phyloP scores from a whole-genome alignment of 2,888 invertebrate species.

The Spialia ferax region DNA sequence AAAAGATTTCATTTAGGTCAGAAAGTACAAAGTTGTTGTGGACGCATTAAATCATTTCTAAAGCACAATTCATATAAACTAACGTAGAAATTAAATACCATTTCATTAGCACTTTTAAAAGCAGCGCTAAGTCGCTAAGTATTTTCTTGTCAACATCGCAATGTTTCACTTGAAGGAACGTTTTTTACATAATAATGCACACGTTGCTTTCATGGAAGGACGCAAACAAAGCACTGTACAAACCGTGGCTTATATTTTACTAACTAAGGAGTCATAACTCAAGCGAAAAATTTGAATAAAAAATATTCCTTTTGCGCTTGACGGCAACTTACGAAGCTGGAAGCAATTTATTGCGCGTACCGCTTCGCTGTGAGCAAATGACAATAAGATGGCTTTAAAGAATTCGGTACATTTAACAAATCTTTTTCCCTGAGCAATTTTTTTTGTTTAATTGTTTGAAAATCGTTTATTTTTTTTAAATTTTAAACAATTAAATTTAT shows the following conservation, averaged over 20 bases:
- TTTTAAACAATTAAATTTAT: too few relatives aligned
- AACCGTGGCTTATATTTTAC: constrained; percentile 4
- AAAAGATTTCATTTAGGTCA: too few relatives aligned
- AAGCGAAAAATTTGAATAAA: constrained; percentile 37
- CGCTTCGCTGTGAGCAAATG: neutral
- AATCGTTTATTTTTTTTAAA: too few relatives aligned
- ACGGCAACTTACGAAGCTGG: constrained; percentile 54
- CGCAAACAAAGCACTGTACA: neutral
- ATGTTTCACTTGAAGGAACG: neutral
- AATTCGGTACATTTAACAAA: neutral
- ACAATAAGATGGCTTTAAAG: neutral
- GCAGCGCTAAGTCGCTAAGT: constrained; percentile 1
- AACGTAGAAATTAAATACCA: neutral
- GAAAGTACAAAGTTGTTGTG: too few relatives aligned
- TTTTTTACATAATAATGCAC: constrained; percentile 3
- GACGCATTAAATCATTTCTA: neutral
- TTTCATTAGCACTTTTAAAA: constrained; percentile 1
- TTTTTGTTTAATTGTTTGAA: neutral
- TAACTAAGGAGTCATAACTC: constrained; percentile 21
- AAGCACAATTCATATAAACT: neutral
- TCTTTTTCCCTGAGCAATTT: neutral
- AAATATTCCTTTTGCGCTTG: constrained; percentile 46
- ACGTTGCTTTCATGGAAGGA: neutral
- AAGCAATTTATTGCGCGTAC: constrained; percentile 60
- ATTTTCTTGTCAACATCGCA: neutral